These are phyloP conservation scores for Falco berigora DNA, from an alignment of 2,797 vertebrate genomes.

Conservation along the genomic window DNA sequence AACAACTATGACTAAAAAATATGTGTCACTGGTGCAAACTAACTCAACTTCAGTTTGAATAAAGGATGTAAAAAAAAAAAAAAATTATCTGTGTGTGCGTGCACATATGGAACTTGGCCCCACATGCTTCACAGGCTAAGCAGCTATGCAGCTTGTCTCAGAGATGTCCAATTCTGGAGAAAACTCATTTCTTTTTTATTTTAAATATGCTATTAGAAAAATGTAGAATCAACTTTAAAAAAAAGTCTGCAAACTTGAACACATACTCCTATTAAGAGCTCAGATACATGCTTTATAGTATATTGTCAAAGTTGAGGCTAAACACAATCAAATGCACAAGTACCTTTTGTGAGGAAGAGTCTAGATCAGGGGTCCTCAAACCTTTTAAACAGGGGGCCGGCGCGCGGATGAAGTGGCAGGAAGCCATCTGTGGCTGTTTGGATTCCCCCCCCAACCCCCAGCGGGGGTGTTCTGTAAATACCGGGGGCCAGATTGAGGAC, in stretches of 20 bases:
- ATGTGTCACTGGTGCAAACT: background rate
- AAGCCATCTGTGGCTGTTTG: too few species aligned
- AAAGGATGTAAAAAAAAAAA: background rate
- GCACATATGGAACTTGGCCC: accelerated
- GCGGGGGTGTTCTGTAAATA: too few species aligned
- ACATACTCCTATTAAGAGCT: background rate
- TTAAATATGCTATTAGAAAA: background rate
- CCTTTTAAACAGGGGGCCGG: too few species aligned
- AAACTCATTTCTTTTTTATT: background rate
- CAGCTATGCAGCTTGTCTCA: background rate
- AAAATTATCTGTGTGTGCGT: accelerated
- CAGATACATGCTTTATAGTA: background rate
- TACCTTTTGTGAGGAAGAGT: background rate
- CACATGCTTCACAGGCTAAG: background rate
- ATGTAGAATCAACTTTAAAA: background rate
- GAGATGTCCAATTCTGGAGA: background rate
- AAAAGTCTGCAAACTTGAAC: background rate
- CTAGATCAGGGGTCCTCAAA: too few species aligned
- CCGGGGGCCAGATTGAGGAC: too few species aligned
- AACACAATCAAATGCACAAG: background rate
- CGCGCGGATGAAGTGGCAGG: too few species aligned
- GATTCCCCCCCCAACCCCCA: too few species aligned
- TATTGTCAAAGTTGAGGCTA: background rate
- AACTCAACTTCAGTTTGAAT: accelerated
- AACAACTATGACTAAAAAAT: background rate